These are phyloP conservation scores for Ochotona princeps DNA, from an alignment of 2,113 vertebrate species.

Conservation along the genomic window DNA sequence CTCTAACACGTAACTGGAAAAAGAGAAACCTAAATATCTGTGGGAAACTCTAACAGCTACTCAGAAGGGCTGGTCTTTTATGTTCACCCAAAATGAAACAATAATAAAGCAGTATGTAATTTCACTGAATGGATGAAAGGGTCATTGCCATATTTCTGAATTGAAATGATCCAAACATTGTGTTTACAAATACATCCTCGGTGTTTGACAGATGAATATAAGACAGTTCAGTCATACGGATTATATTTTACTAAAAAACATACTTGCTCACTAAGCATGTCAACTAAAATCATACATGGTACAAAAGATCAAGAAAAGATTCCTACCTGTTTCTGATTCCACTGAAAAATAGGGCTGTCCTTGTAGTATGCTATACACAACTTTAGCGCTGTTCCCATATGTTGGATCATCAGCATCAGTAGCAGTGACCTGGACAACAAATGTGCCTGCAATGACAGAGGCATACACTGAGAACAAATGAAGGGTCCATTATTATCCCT, in stretches of 20 bases:
- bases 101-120: background rate
- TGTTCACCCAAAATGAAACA: background rate
- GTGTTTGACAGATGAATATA: slow-evolving; percentile 79
- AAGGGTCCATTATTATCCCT: background rate
- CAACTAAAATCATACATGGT: slow-evolving; percentile 81
- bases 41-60: background rate
- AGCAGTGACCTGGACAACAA: slow-evolving; percentile 95
- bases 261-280: slow-evolving; percentile 78
- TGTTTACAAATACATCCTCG: slow-evolving; percentile 80
- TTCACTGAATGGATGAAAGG: slow-evolving; percentile 66
- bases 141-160: slow-evolving; percentile 74
- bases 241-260: slow-evolving; percentile 81
- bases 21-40: slow-evolving; percentile 2
- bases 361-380: slow-evolving; percentile 97
- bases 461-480: slow-evolving; percentile 45
- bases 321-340: slow-evolving; percentile 95
- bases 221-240: slow-evolving; percentile 81
- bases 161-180: slow-evolving; percentile 82
- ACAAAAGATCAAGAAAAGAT: slow-evolving; percentile 74
- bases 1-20: background rate
- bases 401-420: slow-evolving; percentile 95
- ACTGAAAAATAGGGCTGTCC: slow-evolving; percentile 98
- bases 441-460: slow-evolving; percentile 90
- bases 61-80: background rate
- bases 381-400: slow-evolving; percentile 95